A percentile compares a stretch with the other conserved stretches of the same genome.
These are phyloP conservation scores for Lochmaea crataegi DNA, from an alignment of 2,888 invertebrate genomes.

Conservation along the genomic window DNA sequence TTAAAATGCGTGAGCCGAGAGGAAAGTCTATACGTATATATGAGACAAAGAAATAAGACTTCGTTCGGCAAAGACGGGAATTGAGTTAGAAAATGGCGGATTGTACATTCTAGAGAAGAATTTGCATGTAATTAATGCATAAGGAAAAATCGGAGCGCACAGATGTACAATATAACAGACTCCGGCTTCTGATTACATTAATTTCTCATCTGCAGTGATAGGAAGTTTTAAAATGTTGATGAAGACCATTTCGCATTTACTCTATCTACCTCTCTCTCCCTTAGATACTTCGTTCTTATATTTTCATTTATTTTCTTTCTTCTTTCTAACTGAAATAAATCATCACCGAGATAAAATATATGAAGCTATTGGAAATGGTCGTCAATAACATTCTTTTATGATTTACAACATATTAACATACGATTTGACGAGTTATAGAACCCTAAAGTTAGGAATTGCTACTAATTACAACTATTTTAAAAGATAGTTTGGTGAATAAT, in stretches of 20 bases:
- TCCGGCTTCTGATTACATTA: conserved; percentile 47
- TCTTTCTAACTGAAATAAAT: neutral
- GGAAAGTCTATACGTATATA: conserved; percentile 61
- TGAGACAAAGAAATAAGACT: conserved; percentile 66
- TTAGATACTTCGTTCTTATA: neutral
- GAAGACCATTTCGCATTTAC: conserved; percentile 37
- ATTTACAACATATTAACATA: too few relatives aligned
- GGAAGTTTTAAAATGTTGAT: conserved; percentile 45
- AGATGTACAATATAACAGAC: conserved; percentile 62
- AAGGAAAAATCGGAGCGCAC: conserved; percentile 65
- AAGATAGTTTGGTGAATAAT: too few relatives aligned
- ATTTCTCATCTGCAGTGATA: conserved; percentile 49
- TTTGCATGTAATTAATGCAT: conserved; percentile 67
- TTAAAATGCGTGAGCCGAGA: conserved; percentile 67
- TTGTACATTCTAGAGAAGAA: conserved; percentile 65
- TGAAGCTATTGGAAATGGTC: neutral
- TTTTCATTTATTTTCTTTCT: conserved; percentile 17
- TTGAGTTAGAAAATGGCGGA: conserved; percentile 66
- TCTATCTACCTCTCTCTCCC: neutral
- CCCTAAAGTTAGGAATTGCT: too few relatives aligned
- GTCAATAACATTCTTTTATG: neutral
- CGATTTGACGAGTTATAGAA: too few relatives aligned
- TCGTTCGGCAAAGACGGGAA: conserved; percentile 60
- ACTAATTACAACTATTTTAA: too few relatives aligned
- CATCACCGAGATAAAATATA: neutral